A percentile compares a stretch with the other conserved stretches of the same genome.
These are phyloP conservation scores for Drosophila borborema DNA, from an alignment of 2,888 invertebrate species.

Conservation along the genomic window DNA sequence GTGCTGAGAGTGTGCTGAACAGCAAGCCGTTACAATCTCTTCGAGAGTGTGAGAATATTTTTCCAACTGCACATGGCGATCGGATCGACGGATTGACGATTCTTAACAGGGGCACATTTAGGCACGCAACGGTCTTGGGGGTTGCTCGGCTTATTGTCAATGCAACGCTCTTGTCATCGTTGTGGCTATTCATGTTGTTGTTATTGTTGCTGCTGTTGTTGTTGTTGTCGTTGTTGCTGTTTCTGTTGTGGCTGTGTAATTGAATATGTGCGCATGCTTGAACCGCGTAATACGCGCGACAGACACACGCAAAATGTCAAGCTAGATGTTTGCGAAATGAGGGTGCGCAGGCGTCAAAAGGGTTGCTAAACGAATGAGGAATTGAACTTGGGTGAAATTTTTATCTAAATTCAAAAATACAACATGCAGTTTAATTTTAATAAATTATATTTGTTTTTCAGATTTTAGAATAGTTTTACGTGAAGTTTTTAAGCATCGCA, in stretches of 20 bases:
- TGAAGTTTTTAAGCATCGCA: too few relatives aligned
- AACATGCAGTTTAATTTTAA: neutral
- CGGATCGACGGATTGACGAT: constrained; percentile 36
- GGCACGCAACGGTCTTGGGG: constrained; percentile 71
- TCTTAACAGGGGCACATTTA: constrained; percentile 63
- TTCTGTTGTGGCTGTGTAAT: constrained; percentile 59
- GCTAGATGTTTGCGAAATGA: neutral
- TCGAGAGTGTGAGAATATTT: constrained; percentile 84
- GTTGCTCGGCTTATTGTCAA: constrained; percentile 73
- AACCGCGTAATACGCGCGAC: constrained; percentile 65
- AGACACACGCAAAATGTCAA: constrained; percentile 59
- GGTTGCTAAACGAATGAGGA: neutral
- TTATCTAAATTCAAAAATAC: neutral
- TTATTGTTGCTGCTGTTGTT: constrained; percentile 10
- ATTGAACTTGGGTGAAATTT: too few relatives aligned
- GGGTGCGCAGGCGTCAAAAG: constrained; percentile 44
- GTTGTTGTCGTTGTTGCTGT: constrained; percentile 2
- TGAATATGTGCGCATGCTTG: constrained; percentile 76
- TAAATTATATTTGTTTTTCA: neutral
- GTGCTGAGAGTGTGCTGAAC: constrained; percentile 76
- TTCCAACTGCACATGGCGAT: constrained; percentile 83
- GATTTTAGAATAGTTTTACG: neutral
- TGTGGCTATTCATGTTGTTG: constrained; percentile 23
- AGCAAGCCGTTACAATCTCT: constrained; percentile 76
- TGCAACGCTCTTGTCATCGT: constrained; percentile 53